phyloP scores from a whole-genome alignment of 2,888 invertebrate genomes.

The Melipona bicolor region DNA sequence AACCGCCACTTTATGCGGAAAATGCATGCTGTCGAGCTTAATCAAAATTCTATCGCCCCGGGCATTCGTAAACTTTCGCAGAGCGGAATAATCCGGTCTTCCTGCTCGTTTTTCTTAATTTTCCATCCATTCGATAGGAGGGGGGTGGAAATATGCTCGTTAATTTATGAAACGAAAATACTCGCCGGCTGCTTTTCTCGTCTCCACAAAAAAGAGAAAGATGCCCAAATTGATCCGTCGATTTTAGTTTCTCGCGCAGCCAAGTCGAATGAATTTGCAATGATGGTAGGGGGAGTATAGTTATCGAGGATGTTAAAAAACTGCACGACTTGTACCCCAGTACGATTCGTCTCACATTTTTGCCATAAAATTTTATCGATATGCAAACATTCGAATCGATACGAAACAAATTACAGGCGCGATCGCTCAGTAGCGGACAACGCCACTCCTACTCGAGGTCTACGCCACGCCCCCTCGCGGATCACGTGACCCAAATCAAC shows the following conservation, averaged over 20 bases:
- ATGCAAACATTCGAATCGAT: too few relatives aligned
- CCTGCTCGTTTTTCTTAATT: constrained; percentile 24
- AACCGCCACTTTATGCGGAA: constrained; percentile 37
- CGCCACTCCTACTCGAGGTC: too few relatives aligned
- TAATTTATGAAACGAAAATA: background rate
- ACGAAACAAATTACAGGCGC: too few relatives aligned
- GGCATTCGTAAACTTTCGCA: constrained; percentile 22
- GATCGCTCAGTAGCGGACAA: too few relatives aligned
- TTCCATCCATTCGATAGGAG: background rate
- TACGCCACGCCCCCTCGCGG: too few relatives aligned
- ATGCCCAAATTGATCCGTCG: background rate
- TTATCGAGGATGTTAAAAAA: too few relatives aligned
- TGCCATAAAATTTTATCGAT: too few relatives aligned
- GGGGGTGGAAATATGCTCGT: background rate
- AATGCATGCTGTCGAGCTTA: constrained; percentile 45
- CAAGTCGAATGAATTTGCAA: too few relatives aligned
- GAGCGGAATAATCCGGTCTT: background rate
- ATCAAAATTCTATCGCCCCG: constrained; percentile 66
- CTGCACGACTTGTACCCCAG: too few relatives aligned
- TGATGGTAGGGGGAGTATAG: too few relatives aligned
- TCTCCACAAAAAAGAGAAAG: background rate
- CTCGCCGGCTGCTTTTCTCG: background rate
- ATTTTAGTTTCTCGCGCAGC: background rate
- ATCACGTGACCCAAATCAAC: too few relatives aligned
- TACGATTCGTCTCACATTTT: too few relatives aligned